These are phyloP conservation scores for Rhabdornis inornatus DNA, from an alignment of 2,113 vertebrate genomes.

Conservation along the genomic window DNA sequence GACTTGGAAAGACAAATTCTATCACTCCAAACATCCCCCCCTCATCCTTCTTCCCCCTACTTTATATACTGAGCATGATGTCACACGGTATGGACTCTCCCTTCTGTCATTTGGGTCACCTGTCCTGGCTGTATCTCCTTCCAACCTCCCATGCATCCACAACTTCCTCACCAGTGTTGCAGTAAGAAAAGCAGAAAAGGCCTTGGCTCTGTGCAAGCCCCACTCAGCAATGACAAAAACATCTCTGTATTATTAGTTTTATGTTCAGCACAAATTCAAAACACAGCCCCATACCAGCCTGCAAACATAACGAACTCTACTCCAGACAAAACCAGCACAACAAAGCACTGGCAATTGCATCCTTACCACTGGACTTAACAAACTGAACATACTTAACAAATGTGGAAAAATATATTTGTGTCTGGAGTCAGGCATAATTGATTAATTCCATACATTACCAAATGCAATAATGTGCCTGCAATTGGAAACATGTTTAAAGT, in stretches of 20 bases:
- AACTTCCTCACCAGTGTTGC: neutral
- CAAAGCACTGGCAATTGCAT: neutral
- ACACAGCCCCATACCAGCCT: neutral
- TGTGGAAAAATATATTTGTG: neutral
- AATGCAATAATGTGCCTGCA: neutral
- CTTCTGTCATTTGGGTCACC: neutral
- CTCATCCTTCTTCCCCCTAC: neutral
- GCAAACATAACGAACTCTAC: neutral
- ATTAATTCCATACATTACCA: neutral
- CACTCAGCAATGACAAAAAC: neutral
- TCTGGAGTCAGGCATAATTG: neutral
- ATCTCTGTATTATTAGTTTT: neutral
- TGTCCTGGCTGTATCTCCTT: neutral
- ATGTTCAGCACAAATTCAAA: neutral
- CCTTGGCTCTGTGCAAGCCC: neutral
- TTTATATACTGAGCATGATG: neutral
- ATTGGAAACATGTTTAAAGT: neutral
- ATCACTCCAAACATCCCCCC: neutral
- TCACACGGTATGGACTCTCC: accelerated
- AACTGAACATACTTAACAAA: neutral
- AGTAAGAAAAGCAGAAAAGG: neutral
- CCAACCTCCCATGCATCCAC: accelerated
- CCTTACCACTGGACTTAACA: neutral
- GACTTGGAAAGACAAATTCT: neutral
- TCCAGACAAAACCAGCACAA: neutral